phyloP scores from a whole-genome alignment of 2,113 vertebrate species.

The Archocentrus centrarchus region DNA sequence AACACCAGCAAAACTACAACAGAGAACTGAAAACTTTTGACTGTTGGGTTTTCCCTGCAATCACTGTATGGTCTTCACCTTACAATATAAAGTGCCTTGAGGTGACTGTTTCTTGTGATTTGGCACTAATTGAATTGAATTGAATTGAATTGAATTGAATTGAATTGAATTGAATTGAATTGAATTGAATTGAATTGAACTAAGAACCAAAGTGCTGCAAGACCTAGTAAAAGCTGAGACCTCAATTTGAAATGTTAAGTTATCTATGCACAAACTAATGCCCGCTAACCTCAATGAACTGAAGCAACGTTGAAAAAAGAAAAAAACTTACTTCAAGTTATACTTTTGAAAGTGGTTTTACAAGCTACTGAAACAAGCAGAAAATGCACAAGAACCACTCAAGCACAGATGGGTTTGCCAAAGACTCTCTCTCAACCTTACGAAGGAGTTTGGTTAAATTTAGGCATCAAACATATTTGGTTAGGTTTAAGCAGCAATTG shows the following conservation, averaged over 20 bases:
- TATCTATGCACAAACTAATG: too few species aligned
- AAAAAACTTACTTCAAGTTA: background rate
- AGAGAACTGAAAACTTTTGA: too few species aligned
- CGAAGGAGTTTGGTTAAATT: background rate
- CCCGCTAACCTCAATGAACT: background rate
- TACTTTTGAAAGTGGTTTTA: rapidly evolving
- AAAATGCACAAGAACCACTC: background rate
- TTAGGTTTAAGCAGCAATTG: background rate
- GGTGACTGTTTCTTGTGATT: too few species aligned
- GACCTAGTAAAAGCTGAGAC: background rate
- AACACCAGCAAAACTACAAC: too few species aligned
- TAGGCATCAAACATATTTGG: background rate
- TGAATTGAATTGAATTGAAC: too few species aligned
- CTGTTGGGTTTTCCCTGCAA: too few species aligned
- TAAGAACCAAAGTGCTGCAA: background rate
- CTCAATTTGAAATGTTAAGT: background rate
- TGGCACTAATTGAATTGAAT: too few species aligned
- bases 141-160: too few species aligned
- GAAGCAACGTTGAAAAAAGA: background rate
- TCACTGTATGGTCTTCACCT: too few species aligned
- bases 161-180: too few species aligned
- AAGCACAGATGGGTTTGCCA: background rate
- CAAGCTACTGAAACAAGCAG: background rate
- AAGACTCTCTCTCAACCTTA: background rate
- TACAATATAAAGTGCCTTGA: too few species aligned